Evolutionary conservation across 1,140 invertebrate genomes (phyloP), one percentile per base, ranked within the genome.

Genomic region (Halyomorpha halys): DNA sequence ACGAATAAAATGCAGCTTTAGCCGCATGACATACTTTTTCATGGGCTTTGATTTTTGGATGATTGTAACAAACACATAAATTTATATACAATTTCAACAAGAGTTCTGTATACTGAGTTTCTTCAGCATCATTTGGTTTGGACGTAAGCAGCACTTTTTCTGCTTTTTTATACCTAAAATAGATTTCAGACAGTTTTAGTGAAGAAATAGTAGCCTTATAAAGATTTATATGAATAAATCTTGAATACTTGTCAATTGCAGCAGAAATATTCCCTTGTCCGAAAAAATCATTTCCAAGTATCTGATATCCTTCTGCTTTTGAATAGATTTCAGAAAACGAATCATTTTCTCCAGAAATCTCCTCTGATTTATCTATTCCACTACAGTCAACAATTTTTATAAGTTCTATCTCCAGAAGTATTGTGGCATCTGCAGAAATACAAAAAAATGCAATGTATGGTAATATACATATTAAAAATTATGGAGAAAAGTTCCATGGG

Each of bases 31-130:
- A 66, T 4, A 66, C 65, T 63, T 59, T 62, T 47, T 66, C 59
- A 2, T 61, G 65, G n/a, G 21, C 8, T 19, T 63, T 62, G 15
- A 66, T 44, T 54, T 45, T 66, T 13, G 8, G 27, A 30, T 59
- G n/a, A 25, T 56, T 62, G 34, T 66, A 66, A 59, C 61, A 62
- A 19, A 59, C 44, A 45, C 51, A 45, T 14, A 62, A 23, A 49
- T 66, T 66, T 15, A 30, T n/a, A 56, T 62, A 66, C n/a, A 62
- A 11, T 62, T 66, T 66, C 51, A 66, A 30, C 21, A 66, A 53
- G 1, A 66, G 65, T 16, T 66, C 25, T 27, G 59, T 63, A 23
- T 23, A 21, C 39, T 66, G 11, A 21, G 14, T 47, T 39, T 66
- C 65, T n/a, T 66, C 61, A 19, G 59, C 39, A 59, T 56, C 59